Evolutionary conservation across 2,888 invertebrate species (phyloP), one percentile per base, ranked within the genome.

Genomic region (Litoditis marina): DNA sequence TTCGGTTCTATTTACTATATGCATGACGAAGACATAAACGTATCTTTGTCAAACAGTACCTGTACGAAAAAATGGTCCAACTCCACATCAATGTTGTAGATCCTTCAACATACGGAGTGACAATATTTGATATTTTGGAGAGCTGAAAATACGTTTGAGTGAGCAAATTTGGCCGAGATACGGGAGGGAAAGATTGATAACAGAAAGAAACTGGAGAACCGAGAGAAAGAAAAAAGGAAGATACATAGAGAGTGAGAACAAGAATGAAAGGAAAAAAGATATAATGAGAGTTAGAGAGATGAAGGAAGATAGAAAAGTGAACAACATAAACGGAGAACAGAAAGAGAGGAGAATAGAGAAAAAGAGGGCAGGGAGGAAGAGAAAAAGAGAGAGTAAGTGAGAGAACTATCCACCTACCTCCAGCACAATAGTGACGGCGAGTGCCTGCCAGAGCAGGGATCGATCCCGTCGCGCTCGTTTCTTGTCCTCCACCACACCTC

Each of bases 401-500:
- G 16, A 47, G 5, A 13, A 25, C 36, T 19, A 53, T 8, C 25
- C 22, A 42, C 27, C 13, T 46, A 71, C 66, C 60, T 71, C 71
- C 31, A 71, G 56, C 3, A 68, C 56, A 11, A 66, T 27, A 4
- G 71, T 68, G 22, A 71, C 63, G n/a, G 65, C 65, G 28, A 71
- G 36, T 16, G 71, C 71, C 44, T 71, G 71, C 30, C 65, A 49
- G 31, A 71, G 59, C 2, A 71, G 52, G 1, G 55, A 46, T 28
- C 50, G 55, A 42, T 71, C 71, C 13, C 62, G 36, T 28, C 65
- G 64, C 4, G 47, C 44, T 19, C 27, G 60, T 27, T 63, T 64
- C 6, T 52, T 30, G 42, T 54, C 59, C 31, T 57, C 60, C 2
- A 56, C 58, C 2, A 58, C 30, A 42, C 56, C 36, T 19, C 71